Evolutionary conservation across 2,113 vertebrate species (phyloP), one percentile per base, ranked within the genome.

Genomic region (Labeo rohita): DNA sequence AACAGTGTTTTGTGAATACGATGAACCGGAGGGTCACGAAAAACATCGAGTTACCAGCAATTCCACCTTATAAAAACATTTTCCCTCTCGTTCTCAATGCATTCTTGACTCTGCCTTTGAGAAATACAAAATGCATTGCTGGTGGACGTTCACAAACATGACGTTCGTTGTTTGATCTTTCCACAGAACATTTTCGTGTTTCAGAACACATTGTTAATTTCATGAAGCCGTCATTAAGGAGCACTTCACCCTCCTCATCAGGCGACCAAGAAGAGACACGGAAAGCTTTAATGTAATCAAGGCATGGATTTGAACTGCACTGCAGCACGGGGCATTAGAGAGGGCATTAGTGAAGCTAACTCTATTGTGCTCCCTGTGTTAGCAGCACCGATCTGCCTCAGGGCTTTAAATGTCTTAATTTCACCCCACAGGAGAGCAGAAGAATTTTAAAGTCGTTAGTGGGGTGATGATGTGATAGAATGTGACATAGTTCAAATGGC

Each of bases 221-320:
- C 87, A 81, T 43, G 56, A 78, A 9, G 15, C 45, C 49, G 50
- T 85, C 88, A 84, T 91, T 87, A 90, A 90, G 86, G 87, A 52
- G 45, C 66, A 59, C 91, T 89, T 90, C 82, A 89, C 16, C 21
- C 68, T 83, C 66, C 82, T 84, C 82, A 84, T 80, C 59, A 84
- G 61, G 39, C 52, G 7, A 10, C 70, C 82, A 86, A 83, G 73
- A 84, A 73, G 52, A 87, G 74, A 87, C 68, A 80, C 23, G 28
- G 45, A 65, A 87, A 83, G 85, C 80, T 84, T 84, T 63, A 84
- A 74, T 84, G 88, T 45, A 86, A 89, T 86, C 88, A 89, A 86
- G 85, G 80, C 70, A 61, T 54, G 85, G 63, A 79, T 83, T 77
- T 80, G 88, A 54, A 75, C 66, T 45, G 70, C 59, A 70, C 73